phyloP scores from a whole-genome alignment of 2,888 invertebrate species.

The Ceriagrion tenellum region DNA sequence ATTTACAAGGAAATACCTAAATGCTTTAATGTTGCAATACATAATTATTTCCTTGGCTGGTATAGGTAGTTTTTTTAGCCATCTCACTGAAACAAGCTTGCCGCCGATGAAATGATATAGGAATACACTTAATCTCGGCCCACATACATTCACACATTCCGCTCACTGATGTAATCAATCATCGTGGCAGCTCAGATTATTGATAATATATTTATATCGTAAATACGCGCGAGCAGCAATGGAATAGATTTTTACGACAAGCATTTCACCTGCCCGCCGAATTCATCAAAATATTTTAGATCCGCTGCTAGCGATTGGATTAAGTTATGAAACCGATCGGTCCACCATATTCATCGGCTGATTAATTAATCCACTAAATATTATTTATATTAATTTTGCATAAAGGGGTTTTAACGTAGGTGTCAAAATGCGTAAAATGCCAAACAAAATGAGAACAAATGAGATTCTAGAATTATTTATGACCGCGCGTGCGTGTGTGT shows the following conservation, averaged over 20 bases:
- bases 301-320: not conserved
- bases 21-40: no score
- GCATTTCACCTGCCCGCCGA: not conserved
- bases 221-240: not conserved
- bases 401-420: conserved; percentile 6
- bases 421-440: conserved; percentile 35
- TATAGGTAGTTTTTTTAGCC: no score
- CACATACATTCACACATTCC: not conserved
- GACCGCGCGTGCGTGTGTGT: not conserved
- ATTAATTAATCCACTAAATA: conserved; percentile 19
- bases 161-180: not conserved
- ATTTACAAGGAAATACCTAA: no score
- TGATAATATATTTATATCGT: not conserved
- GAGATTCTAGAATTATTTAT: conserved; percentile 32
- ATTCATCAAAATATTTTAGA: not conserved
- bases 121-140: not conserved
- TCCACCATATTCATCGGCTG: not conserved
- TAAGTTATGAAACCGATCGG: not conserved
- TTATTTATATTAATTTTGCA: conserved; percentile 39
- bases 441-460: conserved; percentile 20
- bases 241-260: not conserved
- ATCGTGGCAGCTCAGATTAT: not conserved
- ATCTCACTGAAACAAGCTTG: no score
- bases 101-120: not conserved
- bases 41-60: no score